These are phyloP conservation scores for Hemicordylus capensis DNA, from an alignment of 2,113 vertebrate genomes.

Conservation along the genomic window DNA sequence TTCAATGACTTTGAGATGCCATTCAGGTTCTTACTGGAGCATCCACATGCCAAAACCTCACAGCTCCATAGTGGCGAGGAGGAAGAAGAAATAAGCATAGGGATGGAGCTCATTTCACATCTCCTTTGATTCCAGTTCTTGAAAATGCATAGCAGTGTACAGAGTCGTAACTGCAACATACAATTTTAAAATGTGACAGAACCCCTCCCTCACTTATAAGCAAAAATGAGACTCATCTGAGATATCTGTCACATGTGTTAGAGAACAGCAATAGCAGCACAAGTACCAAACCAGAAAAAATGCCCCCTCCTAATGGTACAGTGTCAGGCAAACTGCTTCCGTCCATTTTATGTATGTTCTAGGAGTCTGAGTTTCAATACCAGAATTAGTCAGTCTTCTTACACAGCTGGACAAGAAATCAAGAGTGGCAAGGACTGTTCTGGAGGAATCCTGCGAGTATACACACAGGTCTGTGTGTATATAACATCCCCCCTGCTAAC, in stretches of 20 bases:
- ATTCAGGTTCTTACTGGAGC: not conserved
- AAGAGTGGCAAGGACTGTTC: not conserved
- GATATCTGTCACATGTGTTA: not conserved
- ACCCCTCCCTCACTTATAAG: not conserved
- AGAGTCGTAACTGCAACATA: not conserved
- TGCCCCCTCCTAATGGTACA: not conserved
- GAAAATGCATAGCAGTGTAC: not conserved
- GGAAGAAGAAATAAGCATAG: not conserved
- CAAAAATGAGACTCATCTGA: not conserved
- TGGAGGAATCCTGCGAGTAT: not conserved
- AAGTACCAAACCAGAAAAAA: not conserved
- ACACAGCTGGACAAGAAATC: not conserved
- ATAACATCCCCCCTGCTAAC: too few species aligned
- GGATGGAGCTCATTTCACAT: not conserved
- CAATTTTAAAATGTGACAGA: not conserved
- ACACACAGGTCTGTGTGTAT: too few species aligned
- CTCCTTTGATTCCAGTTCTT: not conserved
- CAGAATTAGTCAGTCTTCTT: not conserved
- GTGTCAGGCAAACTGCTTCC: not conserved
- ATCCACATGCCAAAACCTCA: not conserved
- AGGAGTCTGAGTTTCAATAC: not conserved
- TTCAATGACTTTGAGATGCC: not conserved
- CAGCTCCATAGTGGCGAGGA: not conserved
- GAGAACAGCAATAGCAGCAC: not conserved
- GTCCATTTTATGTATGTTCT: not conserved